Percentiles rank a stretch among this genome's conserved stretches.
phyloP scores from a whole-genome alignment of 2,888 invertebrate species.

The Cantharis rufa region DNA sequence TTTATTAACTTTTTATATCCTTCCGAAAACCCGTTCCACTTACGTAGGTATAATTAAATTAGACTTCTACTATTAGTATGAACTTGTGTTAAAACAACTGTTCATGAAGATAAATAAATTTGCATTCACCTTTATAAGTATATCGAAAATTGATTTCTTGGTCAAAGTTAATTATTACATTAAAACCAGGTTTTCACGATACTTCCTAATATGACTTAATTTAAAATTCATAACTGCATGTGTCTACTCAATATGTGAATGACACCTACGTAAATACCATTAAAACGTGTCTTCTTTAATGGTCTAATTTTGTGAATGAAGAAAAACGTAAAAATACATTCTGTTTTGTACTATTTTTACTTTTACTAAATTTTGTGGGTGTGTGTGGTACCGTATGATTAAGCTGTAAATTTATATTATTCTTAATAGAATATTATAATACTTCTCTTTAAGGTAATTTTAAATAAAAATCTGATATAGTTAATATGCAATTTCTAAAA shows the following conservation, averaged over 20 bases:
- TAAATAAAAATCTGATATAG: no score
- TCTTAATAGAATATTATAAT: no score
- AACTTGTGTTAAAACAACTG: not conserved
- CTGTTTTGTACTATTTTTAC: not conserved
- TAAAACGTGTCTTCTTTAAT: not conserved
- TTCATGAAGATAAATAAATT: not conserved
- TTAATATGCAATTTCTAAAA: no score
- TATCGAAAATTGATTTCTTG: not conserved
- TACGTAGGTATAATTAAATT: conserved; percentile 6
- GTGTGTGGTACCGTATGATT: not conserved
- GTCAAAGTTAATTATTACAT: not conserved
- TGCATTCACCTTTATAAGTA: not conserved
- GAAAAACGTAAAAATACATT: not conserved
- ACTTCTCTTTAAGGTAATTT: no score
- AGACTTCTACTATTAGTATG: not conserved
- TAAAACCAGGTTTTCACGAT: not conserved
- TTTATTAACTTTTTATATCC: not conserved
- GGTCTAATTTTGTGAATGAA: not conserved
- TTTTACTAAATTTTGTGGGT: not conserved
- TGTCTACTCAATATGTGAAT: not conserved
- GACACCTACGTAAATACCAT: not conserved
- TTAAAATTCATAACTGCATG: not conserved
- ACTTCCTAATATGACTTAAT: not conserved
- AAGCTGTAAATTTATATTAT: not conserved
- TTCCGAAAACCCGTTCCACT: conserved; percentile 8